Evolutionary conservation across 2,888 invertebrate genomes (phyloP).

Genomic region (Malthinus flaveolus): DNA sequence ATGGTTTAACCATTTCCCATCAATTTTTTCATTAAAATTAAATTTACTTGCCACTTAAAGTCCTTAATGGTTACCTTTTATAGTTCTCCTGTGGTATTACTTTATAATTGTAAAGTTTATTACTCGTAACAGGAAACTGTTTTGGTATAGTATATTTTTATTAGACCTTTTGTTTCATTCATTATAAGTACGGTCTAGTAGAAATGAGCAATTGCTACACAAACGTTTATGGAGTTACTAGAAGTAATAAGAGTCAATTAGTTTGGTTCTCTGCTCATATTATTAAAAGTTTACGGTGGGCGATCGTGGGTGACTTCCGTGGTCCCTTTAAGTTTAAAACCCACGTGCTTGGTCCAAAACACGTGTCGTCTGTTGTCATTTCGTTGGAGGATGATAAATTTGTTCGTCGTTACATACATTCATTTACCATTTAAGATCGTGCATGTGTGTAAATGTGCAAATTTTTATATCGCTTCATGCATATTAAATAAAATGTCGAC

Average conservation of each 20-base stretch:
- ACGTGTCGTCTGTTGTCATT: constrained; percentile 21
- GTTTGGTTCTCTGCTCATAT: neutral
- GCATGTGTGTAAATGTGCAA: too few relatives aligned
- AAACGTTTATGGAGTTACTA: neutral
- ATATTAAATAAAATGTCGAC: too few relatives aligned
- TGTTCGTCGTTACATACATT: constrained; percentile 15
- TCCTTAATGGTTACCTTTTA: too few relatives aligned
- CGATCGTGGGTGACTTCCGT: constrained; percentile 25
- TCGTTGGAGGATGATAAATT: constrained; percentile 15
- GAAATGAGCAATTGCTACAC: constrained; percentile 5
- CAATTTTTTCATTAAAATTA: too few relatives aligned
- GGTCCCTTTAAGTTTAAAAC: constrained; percentile 7
- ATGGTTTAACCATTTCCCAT: too few relatives aligned
- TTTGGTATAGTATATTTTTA: neutral
- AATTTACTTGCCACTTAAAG: too few relatives aligned
- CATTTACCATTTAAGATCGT: too few relatives aligned
- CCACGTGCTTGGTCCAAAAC: constrained; percentile 18
- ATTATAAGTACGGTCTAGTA: too few relatives aligned
- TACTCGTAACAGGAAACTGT: constrained; percentile 2
- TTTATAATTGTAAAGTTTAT: neutral
- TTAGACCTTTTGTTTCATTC: neutral
- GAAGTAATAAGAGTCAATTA: constrained; percentile 7
- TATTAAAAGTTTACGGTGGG: constrained; percentile 15
- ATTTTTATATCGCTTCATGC: too few relatives aligned
- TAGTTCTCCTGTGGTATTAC: too few relatives aligned